phyloP scores from a whole-genome alignment of 2,113 vertebrate genomes.

The Ameiurus melas region DNA sequence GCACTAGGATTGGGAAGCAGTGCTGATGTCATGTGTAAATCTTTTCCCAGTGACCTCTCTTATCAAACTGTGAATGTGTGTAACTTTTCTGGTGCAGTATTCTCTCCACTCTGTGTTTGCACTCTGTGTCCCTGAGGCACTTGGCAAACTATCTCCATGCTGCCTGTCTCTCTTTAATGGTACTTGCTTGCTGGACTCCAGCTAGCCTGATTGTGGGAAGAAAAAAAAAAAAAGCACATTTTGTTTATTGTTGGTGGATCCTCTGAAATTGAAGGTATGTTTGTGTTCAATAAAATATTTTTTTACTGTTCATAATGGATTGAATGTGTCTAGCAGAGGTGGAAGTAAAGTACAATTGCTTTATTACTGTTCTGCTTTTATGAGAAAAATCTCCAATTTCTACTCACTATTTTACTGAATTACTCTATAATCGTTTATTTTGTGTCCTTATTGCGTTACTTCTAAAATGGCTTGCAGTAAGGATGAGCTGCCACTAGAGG shows the following conservation, averaged over 20 bases:
- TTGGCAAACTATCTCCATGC: background rate
- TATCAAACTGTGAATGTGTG: slow-evolving; percentile 60
- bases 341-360: background rate
- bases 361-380: background rate
- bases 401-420: background rate
- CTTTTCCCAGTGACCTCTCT: slow-evolving; percentile 39
- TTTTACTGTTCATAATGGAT: slow-evolving; percentile 25
- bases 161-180: slow-evolving; percentile 26
- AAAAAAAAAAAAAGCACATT: slow-evolving; percentile 31
- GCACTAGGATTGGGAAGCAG: slow-evolving; percentile 3
- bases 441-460: background rate
- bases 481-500: background rate
- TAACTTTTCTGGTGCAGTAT: slow-evolving; percentile 64
- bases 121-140: slow-evolving; percentile 58
- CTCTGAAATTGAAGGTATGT: slow-evolving; percentile 59
- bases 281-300: slow-evolving; percentile 71
- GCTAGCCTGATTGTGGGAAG: background rate
- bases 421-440: background rate
- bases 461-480: background rate
- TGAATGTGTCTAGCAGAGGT: background rate
- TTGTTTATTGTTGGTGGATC: slow-evolving; percentile 42
- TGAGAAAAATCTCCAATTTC: background rate
- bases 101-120: slow-evolving; percentile 33
- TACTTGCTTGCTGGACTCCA: background rate
- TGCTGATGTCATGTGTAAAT: slow-evolving; percentile 19